These are phyloP conservation scores for Rhagonycha lutea DNA, from an alignment of 2,888 invertebrate genomes.

Conservation along the genomic window DNA sequence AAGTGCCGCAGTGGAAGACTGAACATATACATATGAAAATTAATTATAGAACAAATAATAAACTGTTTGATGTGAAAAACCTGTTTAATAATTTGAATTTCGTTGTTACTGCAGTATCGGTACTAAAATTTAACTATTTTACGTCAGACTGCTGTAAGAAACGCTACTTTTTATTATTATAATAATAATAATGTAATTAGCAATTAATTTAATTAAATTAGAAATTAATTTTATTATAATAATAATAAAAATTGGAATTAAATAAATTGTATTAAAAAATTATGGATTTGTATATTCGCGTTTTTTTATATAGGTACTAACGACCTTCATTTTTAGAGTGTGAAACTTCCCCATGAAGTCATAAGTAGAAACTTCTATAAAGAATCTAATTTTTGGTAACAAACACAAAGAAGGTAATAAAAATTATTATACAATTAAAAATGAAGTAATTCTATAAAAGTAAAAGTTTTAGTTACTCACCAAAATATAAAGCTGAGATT, in stretches of 20 bases:
- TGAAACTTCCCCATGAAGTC: not conserved
- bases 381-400: not conserved
- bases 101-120: not conserved
- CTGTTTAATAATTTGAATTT: not conserved
- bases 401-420: not conserved
- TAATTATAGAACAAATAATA: not conserved
- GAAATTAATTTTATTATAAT: too few species aligned
- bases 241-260: not conserved
- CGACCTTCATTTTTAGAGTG: not conserved
- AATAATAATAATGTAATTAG: too few species aligned
- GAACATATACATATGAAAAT: not conserved
- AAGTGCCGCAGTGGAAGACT: not conserved
- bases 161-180: too few species aligned
- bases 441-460: not conserved
- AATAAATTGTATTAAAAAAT: not conserved
- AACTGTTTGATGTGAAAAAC: not conserved
- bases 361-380: not conserved
- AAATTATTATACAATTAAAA: not conserved
- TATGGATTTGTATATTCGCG: not conserved
- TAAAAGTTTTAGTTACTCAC: not conserved
- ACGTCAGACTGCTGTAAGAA: not conserved
- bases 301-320: not conserved
- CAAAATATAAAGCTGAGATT: not conserved
- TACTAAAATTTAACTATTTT: not conserved
- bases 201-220: too few species aligned